These are phyloP conservation scores for Sander vitreus DNA, from an alignment of 2,113 vertebrate genomes.

Conservation along the genomic window DNA sequence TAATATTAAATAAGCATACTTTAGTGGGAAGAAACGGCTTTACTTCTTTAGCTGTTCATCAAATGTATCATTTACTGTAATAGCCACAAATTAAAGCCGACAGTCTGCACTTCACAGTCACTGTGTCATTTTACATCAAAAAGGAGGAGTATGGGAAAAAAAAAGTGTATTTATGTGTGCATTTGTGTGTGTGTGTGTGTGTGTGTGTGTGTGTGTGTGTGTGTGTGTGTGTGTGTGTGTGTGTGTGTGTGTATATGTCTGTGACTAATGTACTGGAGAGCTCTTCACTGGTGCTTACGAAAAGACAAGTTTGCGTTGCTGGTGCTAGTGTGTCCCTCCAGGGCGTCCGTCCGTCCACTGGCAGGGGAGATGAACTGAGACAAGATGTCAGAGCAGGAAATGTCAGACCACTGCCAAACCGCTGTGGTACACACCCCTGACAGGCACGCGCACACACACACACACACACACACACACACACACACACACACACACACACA, in stretches of 20 bases:
- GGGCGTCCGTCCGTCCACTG: conserved; percentile 79
- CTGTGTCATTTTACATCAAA: conserved; percentile 75
- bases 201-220: conserved; percentile 22
- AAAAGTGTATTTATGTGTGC: conserved; percentile 19
- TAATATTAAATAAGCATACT: background rate
- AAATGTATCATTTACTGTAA: conserved; percentile 40
- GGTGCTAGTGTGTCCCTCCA: conserved; percentile 80
- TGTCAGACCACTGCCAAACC: conserved; percentile 82
- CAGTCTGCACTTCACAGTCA: conserved; percentile 64
- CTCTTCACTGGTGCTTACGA: conserved; percentile 80
- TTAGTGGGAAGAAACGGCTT: background rate
- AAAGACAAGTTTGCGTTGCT: conserved; percentile 82
- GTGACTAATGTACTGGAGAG: conserved; percentile 80
- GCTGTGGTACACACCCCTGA: conserved; percentile 71
- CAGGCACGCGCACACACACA: conserved; percentile 59
- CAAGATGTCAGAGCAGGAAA: conserved; percentile 84
- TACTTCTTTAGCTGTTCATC: conserved; percentile 44
- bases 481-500: conserved; percentile 27
- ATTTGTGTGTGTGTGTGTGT: conserved; percentile 19
- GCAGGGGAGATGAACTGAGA: conserved; percentile 83
- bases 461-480: conserved; percentile 50
- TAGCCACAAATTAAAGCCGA: conserved; percentile 37
- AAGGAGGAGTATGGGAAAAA: conserved; percentile 37
- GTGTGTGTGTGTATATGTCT: conserved; percentile 53
- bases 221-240: conserved; percentile 18